Evolutionary conservation across 2,888 invertebrate species (phyloP), one percentile per base, ranked within the genome.

Genomic region (Teinopalpus imperialis): DNA sequence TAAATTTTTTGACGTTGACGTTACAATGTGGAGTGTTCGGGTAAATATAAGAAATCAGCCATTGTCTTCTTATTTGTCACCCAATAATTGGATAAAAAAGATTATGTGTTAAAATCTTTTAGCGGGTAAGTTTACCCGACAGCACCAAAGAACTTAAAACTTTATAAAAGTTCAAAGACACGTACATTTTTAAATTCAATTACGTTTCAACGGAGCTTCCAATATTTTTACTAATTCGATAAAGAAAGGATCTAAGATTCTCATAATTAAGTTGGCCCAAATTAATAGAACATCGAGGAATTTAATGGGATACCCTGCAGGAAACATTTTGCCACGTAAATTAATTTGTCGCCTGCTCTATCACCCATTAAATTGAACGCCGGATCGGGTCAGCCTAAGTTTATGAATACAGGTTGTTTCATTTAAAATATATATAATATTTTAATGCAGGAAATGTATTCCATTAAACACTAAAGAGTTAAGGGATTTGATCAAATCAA

Each of bases 311-410:
- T 27, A 8, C 24, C 23, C 24, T 23, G 18, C 18, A 26, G 32
- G 31, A 31, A 32, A 20, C 39, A 21, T 45, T 32, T 39, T 21
- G 20, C 26, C 10, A 14, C n/a, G 32, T 32, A 21, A 45, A 45
- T 45, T 45, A 45, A 45, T 39, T 39, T 45, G 27, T 39, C 32
- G 32, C 32, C 20, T 31, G 37, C 8, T 18, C 26, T 37, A 18
- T 39, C 37, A 14, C 7, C 31, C n/a, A 31, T 30, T 21, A 12
- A 39, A 32, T 43, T 37, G 37, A 3, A 39, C 7, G 29, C 9
- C n/a, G 18, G 18, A 37, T 32, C 9, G 31, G 23, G 1, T 7
- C n/a, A 13, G 13, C 12, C 7, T 1, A 8, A 20, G 16, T 18
- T 16, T 42, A n/a, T 27, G 26, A 27, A n/a, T 26, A 26, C n/a